Percentiles rank a stretch among this genome's conserved stretches.
These are phyloP conservation scores for Pheosia tremula DNA, from an alignment of 2,888 invertebrate genomes.

Conservation along the genomic window DNA sequence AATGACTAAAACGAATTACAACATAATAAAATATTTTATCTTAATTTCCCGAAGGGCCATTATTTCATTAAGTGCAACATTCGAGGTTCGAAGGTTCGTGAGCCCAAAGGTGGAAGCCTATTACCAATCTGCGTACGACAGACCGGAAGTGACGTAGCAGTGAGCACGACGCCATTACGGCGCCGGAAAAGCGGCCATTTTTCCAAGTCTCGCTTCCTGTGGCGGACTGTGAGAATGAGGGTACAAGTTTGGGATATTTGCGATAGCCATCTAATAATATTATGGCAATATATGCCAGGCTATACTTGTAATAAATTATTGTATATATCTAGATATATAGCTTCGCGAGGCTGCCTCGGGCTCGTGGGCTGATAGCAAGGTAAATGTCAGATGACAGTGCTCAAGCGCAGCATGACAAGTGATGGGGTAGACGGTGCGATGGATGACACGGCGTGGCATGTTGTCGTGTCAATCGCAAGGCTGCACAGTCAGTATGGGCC, in stretches of 20 bases:
- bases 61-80: background rate
- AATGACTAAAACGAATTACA: too few relatives aligned
- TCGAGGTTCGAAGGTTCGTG: background rate
- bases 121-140: slow-evolving; percentile 18
- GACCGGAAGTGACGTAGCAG: slow-evolving; percentile 20
- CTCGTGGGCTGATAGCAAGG: too few relatives aligned
- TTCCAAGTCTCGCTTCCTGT: slow-evolving; percentile 60
- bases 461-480: too few relatives aligned
- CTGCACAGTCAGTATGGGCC: too few relatives aligned
- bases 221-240: slow-evolving; percentile 28
- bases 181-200: slow-evolving; percentile 60
- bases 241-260: slow-evolving; percentile 6
- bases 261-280: background rate
- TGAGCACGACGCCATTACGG: slow-evolving; percentile 52
- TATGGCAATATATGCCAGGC: too few relatives aligned
- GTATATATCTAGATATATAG: too few relatives aligned
- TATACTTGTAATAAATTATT: too few relatives aligned
- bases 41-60: slow-evolving; percentile 4
- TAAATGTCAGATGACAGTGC: too few relatives aligned
- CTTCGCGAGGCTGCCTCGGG: too few relatives aligned
- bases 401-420: too few relatives aligned
- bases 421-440: too few relatives aligned
- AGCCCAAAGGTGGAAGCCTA: slow-evolving; percentile 15
- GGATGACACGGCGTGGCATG: too few relatives aligned
- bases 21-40: background rate